A percentile compares a stretch with the other conserved stretches of the same genome.
These are phyloP conservation scores for Aramus guarauna DNA, from an alignment of 2,113 vertebrate species.

Conservation along the genomic window DNA sequence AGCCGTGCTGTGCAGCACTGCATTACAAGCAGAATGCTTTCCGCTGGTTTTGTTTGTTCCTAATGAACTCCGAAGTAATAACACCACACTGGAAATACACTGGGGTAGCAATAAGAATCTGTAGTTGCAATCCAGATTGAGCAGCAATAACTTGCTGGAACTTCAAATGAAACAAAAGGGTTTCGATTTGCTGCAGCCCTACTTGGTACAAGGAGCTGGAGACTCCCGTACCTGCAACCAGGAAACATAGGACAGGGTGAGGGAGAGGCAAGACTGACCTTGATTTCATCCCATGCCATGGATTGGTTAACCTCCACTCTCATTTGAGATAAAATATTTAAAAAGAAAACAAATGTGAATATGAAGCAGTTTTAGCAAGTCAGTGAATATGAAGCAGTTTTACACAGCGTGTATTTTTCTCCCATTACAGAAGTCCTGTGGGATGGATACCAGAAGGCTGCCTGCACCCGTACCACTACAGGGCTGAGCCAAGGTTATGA, in stretches of 20 bases:
- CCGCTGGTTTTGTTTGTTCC: not conserved
- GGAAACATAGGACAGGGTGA: not conserved
- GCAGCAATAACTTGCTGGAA: not conserved
- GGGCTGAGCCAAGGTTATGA: not conserved
- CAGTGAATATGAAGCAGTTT: not conserved
- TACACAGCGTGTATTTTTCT: rapidly evolving
- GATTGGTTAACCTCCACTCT: not conserved
- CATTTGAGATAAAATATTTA: not conserved
- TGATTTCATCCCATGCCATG: not conserved
- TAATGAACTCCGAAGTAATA: not conserved
- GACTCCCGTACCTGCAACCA: not conserved
- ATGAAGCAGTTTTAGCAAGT: not conserved
- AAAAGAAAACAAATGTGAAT: not conserved
- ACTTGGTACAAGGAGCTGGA: not conserved
- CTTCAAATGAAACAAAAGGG: not conserved
- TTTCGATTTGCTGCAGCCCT: not conserved
- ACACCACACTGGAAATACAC: not conserved
- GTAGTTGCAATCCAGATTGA: not conserved
- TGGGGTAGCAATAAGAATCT: not conserved
- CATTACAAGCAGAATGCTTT: not conserved
- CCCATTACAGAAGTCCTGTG: too few species aligned
- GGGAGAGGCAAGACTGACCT: not conserved
- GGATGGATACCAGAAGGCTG: not conserved
- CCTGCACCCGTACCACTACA: not conserved
- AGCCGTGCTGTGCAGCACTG: not conserved